Percentiles rank a stretch among this genome's conserved stretches.
Evolutionary conservation across 2,113 vertebrate species (phyloP).

Genomic region (Corythornis vintsioides): DNA sequence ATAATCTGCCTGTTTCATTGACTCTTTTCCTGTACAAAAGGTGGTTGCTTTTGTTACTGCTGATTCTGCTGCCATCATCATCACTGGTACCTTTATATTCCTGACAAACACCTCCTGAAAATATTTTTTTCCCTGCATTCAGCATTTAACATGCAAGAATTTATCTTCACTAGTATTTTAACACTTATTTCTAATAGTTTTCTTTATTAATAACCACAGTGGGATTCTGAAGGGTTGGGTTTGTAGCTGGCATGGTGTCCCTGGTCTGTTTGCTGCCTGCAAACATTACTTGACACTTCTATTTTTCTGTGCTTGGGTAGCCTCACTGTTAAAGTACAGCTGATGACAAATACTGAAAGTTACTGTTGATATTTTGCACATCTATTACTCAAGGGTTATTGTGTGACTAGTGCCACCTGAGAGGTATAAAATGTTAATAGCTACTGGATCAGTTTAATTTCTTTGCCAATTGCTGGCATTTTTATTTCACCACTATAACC

Average conservation of each 20-base stretch:
- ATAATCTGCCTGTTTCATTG: not conserved
- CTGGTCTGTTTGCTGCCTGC: not conserved
- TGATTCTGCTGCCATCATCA: not conserved
- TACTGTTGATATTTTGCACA: not conserved
- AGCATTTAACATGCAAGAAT: not conserved
- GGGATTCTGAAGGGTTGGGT: not conserved
- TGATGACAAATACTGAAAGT: not conserved
- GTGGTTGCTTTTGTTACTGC: not conserved
- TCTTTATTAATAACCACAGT: not conserved
- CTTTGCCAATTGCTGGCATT: slow-evolving; percentile 5
- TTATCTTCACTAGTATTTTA: not conserved
- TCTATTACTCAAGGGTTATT: slow-evolving; percentile 6
- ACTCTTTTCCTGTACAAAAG: not conserved
- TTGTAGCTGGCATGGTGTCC: not conserved
- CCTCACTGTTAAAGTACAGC: not conserved
- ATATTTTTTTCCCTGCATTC: not conserved
- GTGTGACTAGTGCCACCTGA: slow-evolving; percentile 1
- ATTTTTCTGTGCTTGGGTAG: not conserved
- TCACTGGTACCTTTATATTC: not conserved
- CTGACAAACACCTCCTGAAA: not conserved
- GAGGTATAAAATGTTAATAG: not conserved
- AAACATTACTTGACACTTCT: not conserved
- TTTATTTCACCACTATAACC: not conserved
- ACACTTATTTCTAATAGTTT: not conserved
- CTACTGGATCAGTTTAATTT: slow-evolving; percentile 25